Evolutionary conservation across 2,888 invertebrate genomes (phyloP), one percentile per base, ranked within the genome.

Genomic region (Boloria euphrosyne): DNA sequence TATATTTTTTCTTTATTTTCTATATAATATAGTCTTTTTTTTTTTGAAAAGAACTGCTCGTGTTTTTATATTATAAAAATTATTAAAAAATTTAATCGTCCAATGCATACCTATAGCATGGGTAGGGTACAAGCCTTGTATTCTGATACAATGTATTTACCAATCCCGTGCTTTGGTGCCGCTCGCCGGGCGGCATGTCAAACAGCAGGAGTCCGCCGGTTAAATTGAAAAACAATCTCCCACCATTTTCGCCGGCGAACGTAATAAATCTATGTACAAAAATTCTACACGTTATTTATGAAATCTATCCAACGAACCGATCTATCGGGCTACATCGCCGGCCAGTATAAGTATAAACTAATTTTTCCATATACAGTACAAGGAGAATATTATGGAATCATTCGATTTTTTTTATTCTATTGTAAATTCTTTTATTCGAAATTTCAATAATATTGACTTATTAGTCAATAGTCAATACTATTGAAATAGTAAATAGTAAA

Each of bases 141-240:
- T 67, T 64, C 65, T 62, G 68, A 70, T 68, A 74, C 73, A 75
- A 73, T 72, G 72, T 73, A 71, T 74, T 71, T 75, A 75, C 75
- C 82, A 81, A 81, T 80, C 76, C 78, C 75, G 75, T 71, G 74
- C 76, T 72, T 69, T 73, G 74, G 64, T 71, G 78, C 60, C 66
- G 75, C 77, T 76, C 83, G 84, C 83, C 87, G 79, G 83, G 87
- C 89, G 86, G 87, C 87, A 79, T 86, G 89, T 87, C 87, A 83
- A 83, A 81, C 93, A 91, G 93, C 93, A 79, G 93, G 93, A 82
- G 83, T 78, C 81, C 92, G 75, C 80, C 83, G 81, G 87, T 89
- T 87, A 90, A 93, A 93, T 93, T 92, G 93, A 92, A 93, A 92
- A 93, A 93, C 92, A 91, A 92, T 91, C 92, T 91, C 91, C 90